phyloP scores from a whole-genome alignment of 1,140 invertebrate species.

The Euborellia annulipes region DNA sequence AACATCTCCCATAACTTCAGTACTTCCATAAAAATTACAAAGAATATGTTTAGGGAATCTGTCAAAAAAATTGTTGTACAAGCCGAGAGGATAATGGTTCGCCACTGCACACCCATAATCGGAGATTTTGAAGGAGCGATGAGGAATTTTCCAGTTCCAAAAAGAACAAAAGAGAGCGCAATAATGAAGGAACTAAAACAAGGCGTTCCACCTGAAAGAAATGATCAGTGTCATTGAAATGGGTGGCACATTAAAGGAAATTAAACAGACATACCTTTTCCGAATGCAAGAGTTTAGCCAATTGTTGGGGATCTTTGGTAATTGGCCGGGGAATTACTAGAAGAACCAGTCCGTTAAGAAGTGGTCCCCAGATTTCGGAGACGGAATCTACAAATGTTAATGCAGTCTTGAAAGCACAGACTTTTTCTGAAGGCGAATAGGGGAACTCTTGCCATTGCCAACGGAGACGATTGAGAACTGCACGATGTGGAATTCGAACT shows the following conservation, averaged over 20 bases:
- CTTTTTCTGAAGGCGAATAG: conserved; percentile 41
- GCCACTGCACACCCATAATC: conserved; percentile 69
- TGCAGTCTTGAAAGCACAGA: conserved; percentile 72
- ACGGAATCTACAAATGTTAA: conserved; percentile 79
- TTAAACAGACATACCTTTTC: neutral
- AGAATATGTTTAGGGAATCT: conserved; percentile 45
- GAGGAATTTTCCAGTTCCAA: conserved; percentile 23
- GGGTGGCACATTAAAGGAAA: neutral
- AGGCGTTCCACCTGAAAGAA: conserved; percentile 47
- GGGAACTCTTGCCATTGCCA: conserved; percentile 75
- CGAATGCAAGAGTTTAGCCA: conserved; percentile 25
- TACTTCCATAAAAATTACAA: conserved; percentile 80
- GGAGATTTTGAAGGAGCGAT: conserved; percentile 36
- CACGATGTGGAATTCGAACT: conserved; percentile 64
- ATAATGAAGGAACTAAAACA: conserved; percentile 65
- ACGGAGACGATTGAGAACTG: conserved; percentile 57
- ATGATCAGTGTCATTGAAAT: conserved; percentile 7
- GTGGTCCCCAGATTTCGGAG: conserved; percentile 67
- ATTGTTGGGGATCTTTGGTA: conserved; percentile 55
- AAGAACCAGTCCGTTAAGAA: conserved; percentile 49
- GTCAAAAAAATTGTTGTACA: conserved; percentile 50
- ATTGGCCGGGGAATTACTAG: conserved; percentile 51
- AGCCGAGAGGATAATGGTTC: conserved; percentile 51
- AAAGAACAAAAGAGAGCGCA: conserved; percentile 59
- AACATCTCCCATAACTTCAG: conserved; percentile 73